Evolutionary conservation across 2,797 vertebrate genomes (phyloP).

Genomic region (Parauchenoglanis ngamensis): DNA sequence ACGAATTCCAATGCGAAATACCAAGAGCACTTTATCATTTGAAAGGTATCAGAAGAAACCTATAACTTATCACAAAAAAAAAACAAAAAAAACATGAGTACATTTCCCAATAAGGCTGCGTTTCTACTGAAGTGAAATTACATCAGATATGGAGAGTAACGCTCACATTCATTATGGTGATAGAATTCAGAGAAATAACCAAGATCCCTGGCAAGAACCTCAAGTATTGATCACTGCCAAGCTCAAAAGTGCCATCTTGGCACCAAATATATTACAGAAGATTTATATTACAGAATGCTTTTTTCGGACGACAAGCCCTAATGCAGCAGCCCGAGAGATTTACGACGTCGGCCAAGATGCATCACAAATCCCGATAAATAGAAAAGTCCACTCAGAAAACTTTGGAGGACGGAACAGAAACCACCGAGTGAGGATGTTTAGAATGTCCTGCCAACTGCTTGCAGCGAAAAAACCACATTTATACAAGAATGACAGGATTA

Average conservation of each 20-base stretch:
- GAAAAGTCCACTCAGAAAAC: background rate
- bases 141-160: background rate
- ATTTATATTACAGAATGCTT: background rate
- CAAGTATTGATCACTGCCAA: background rate
- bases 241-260: background rate
- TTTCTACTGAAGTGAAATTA: background rate
- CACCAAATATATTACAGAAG: background rate
- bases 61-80: background rate
- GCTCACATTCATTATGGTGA: background rate
- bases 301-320: background rate
- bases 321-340: background rate
- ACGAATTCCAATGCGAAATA: background rate
- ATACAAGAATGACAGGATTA: constrained; percentile 2
- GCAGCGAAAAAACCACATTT: background rate
- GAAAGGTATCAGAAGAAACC: background rate
- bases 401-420: background rate
- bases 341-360: background rate
- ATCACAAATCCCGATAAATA: background rate
- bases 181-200: background rate
- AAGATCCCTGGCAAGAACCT: constrained; percentile 1
- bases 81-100: background rate
- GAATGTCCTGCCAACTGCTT: background rate
- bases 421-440: background rate
- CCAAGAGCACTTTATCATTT: background rate
- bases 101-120: background rate